A percentile compares a stretch with the other conserved stretches of the same genome.
Evolutionary conservation across 2,888 invertebrate genomes (phyloP).

Genomic region (Ypsolopha sequella): DNA sequence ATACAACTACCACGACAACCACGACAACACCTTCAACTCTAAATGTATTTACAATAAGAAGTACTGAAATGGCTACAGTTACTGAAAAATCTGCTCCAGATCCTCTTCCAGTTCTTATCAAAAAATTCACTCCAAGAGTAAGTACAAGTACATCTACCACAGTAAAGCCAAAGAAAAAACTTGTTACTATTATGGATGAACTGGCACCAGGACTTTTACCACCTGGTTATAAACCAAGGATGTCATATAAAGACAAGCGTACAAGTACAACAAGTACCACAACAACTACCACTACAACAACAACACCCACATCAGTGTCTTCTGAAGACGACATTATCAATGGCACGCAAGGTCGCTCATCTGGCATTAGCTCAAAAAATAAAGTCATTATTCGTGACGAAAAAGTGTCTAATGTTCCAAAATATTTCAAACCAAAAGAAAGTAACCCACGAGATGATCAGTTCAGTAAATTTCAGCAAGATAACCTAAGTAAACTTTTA

Average conservation of each 20-base stretch:
- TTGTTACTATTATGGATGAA: conserved; percentile 72
- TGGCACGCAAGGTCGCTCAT: conserved; percentile 60
- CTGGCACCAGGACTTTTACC: conserved; percentile 70
- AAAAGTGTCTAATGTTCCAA: conserved; percentile 59
- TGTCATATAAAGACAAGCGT: conserved; percentile 65
- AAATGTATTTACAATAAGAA: conserved; percentile 65
- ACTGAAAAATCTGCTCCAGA: conserved; percentile 69
- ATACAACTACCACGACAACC: conserved; percentile 34
- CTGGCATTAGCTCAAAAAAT: conserved; percentile 69
- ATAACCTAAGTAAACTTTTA: conserved; percentile 71
- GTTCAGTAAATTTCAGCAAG: conserved; percentile 59
- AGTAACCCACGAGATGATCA: conserved; percentile 46
- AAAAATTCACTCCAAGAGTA: conserved; percentile 73
- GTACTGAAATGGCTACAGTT: conserved; percentile 51
- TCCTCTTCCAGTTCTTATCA: conserved; percentile 73
- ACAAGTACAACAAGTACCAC: conserved; percentile 48
- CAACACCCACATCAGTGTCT: conserved; percentile 12
- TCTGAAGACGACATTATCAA: conserved; percentile 35
- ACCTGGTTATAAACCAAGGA: conserved; percentile 71
- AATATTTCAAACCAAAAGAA: conserved; percentile 63
- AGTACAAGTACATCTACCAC: conserved; percentile 42
- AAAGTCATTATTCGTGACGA: conserved; percentile 69
- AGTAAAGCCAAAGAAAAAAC: conserved; percentile 53
- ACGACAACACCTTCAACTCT: conserved; percentile 36
- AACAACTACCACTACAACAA: conserved; percentile 14